These are phyloP conservation scores for Phoebastria nigripes DNA, from an alignment of 2,797 vertebrate genomes.

Conservation along the genomic window DNA sequence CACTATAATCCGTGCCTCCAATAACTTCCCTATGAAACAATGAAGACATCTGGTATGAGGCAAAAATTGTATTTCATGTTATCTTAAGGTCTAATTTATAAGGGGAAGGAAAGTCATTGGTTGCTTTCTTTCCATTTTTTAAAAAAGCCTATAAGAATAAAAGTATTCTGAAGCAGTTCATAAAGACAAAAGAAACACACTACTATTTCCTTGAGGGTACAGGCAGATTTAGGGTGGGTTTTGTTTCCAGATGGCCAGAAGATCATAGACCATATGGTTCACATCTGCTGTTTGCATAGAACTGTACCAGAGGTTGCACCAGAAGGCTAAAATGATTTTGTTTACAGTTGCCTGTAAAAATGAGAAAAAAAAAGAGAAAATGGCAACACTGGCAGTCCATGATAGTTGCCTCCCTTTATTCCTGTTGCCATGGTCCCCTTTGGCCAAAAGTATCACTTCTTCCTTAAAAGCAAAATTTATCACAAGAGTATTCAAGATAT, in stretches of 20 bases:
- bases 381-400: background rate
- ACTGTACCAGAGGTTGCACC: background rate
- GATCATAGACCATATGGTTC: background rate
- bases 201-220: slow-evolving; percentile 15
- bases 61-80: slow-evolving; percentile 40
- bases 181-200: slow-evolving; percentile 15
- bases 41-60: slow-evolving; percentile 31
- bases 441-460: background rate
- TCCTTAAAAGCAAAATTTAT: background rate
- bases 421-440: background rate
- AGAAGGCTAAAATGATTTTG: background rate
- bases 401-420: background rate
- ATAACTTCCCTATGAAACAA: slow-evolving; percentile 18
- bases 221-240: background rate
- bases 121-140: background rate
- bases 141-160: slow-evolving; percentile 20
- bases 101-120: slow-evolving; percentile 8
- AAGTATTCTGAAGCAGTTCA: slow-evolving; percentile 21
- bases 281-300: background rate
- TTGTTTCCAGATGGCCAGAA: background rate
- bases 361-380: background rate
- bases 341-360: slow-evolving; percentile 3
- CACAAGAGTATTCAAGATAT: background rate
- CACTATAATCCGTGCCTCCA: background rate
- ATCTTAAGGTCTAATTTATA: slow-evolving; percentile 41